Evolutionary conservation across 2,797 vertebrate genomes (phyloP), one percentile per base, ranked within the genome.

Genomic region (Anas bernieri): DNA sequence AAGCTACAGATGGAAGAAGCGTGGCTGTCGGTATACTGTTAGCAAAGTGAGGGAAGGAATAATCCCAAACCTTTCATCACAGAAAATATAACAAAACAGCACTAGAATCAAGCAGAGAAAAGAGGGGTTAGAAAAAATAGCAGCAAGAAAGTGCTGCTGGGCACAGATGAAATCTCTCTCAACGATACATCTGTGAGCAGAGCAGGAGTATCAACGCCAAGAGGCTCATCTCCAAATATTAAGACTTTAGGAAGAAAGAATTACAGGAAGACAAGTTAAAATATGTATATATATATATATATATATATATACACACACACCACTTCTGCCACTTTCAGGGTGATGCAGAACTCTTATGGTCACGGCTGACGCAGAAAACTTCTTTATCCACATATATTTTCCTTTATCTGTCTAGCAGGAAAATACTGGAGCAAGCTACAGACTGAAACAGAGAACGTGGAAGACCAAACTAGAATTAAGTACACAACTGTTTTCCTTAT

Each of bases 11-110:
- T 16, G 28, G 56, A 77, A 74, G 37, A 85, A 94, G 43, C 7
- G 28, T 7, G 91, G 62, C 46, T 90, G 39, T 39, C 70, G 54
- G 28, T 54, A 74, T 8, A n/a, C 16, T 48, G 67, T 7, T 66
- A 84, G 74, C 77, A 74, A 91, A 90, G 56, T 31, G 56, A 90
- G 33, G 37, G 68, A 93, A 90, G 33, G 28, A 84, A 35, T 88
- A 86, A 88, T 79, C 48, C 39, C 54, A 96, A 93, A 92, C 63
- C 89, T 93, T 95, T 95, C 83, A 93, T 84, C 77, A 92, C n/a
- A 17, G 64, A 90, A 88, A 96, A 92, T 70, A 48, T 12, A 94
- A 76, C 63, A 82, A 82, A 94, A 90, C 35, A 90, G 58, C 64
- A 64, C 30, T 80, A 66, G 78, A 91, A 90, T 82, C 59, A 82